These are phyloP conservation scores for Esox niger DNA, from an alignment of 2,113 vertebrate genomes.

Conservation along the genomic window DNA sequence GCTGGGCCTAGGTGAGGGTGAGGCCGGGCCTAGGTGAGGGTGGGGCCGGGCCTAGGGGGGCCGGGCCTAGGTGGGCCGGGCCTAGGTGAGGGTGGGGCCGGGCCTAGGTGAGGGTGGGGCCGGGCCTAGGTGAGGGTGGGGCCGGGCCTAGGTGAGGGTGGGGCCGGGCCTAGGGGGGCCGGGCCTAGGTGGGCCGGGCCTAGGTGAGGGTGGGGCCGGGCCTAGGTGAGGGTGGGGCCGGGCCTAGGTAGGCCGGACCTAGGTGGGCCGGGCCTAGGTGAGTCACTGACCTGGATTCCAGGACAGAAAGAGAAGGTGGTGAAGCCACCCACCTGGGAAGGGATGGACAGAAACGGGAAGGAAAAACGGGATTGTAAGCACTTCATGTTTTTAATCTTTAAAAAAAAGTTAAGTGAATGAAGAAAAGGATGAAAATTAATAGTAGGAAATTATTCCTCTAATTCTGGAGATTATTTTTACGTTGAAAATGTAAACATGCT, in stretches of 20 bases:
- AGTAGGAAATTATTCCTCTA: conserved; percentile 23
- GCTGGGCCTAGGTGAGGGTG: conserved; percentile 56
- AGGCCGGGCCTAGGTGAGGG: conserved; percentile 55
- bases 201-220: conserved; percentile 52
- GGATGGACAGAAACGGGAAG: background rate
- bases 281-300: conserved; percentile 16
- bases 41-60: conserved; percentile 39
- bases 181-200: no score
- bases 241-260: no score
- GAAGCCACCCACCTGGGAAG: background rate
- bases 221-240: conserved; percentile 53
- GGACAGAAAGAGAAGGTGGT: background rate
- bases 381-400: conserved; percentile 55
- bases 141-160: conserved; percentile 55
- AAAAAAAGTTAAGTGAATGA: conserved; percentile 9
- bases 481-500: conserved; percentile 20
- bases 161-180: no score
- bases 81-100: conserved; percentile 53
- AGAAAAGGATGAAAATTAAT: conserved; percentile 21
- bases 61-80: no score
- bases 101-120: conserved; percentile 52
- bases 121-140: conserved; percentile 55
- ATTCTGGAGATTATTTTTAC: conserved; percentile 18
- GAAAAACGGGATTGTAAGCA: conserved; percentile 51
- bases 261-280: no score